phyloP scores from a whole-genome alignment of 2,113 vertebrate genomes.

The Gallinago jamesoni region DNA sequence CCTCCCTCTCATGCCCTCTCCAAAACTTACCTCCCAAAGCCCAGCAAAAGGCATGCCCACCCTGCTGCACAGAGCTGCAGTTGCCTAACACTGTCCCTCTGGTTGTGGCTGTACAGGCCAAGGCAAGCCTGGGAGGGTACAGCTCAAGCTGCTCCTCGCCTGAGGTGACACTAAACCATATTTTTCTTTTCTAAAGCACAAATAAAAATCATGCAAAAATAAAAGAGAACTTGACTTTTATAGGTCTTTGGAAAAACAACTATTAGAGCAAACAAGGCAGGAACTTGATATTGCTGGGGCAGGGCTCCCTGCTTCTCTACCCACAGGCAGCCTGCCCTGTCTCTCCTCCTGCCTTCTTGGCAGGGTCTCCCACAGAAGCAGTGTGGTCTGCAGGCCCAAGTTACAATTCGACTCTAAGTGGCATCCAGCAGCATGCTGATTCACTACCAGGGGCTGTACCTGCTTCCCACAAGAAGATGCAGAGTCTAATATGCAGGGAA shows the following conservation, averaged over 20 bases:
- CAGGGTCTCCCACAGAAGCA: background rate
- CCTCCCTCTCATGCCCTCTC: background rate
- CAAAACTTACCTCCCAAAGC: background rate
- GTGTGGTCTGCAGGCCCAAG: background rate
- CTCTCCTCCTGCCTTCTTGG: background rate
- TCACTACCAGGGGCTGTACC: background rate
- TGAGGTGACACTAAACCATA: background rate
- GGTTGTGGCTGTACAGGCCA: background rate
- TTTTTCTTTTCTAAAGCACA: background rate
- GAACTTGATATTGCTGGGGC: background rate
- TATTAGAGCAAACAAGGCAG: background rate
- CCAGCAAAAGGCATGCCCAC: background rate
- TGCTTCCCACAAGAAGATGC: background rate
- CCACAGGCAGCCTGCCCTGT: background rate
- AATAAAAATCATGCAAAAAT: background rate
- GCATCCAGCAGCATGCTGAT: background rate
- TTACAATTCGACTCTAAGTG: rapidly evolving
- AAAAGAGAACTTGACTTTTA: background rate
- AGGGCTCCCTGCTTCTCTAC: background rate
- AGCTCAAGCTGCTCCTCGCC: background rate
- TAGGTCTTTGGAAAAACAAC: background rate
- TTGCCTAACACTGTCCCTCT: background rate
- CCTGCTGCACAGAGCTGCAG: background rate
- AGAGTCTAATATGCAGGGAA: background rate
- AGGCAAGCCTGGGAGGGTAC: background rate